phyloP scores from a whole-genome alignment of 2,888 invertebrate species.

The Zygaena filipendulae region DNA sequence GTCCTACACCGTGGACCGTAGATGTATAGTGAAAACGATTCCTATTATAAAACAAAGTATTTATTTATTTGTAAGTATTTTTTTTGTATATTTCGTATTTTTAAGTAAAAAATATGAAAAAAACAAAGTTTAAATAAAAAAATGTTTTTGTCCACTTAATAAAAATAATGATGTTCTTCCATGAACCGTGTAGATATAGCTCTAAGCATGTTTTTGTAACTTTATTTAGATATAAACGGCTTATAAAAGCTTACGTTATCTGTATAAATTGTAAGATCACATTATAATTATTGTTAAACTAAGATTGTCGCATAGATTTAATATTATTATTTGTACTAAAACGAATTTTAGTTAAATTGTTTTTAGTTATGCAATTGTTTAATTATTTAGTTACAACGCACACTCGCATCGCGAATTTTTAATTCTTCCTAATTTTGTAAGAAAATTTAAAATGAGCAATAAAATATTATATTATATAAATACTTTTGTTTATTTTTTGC shows the following conservation, averaged over 20 bases:
- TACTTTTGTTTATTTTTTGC: slow-evolving; percentile 20
- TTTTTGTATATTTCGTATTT: slow-evolving; percentile 56
- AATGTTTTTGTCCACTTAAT: no score
- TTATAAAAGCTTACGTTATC: slow-evolving; percentile 28
- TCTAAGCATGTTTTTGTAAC: slow-evolving; percentile 35
- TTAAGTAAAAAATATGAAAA: slow-evolving; percentile 31
- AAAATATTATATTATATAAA: slow-evolving; percentile 56
- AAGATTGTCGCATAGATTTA: no score
- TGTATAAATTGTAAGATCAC: slow-evolving; percentile 58
- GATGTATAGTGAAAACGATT: slow-evolving; percentile 34
- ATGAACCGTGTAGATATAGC: slow-evolving; percentile 56
- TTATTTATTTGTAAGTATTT: slow-evolving; percentile 65
- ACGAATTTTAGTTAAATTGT: slow-evolving; percentile 39
- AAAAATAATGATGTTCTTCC: slow-evolving; percentile 57
- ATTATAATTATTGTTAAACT: slow-evolving; percentile 34
- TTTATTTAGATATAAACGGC: slow-evolving; percentile 26
- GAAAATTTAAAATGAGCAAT: slow-evolving; percentile 63
- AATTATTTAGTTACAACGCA: slow-evolving; percentile 32
- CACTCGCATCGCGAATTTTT: slow-evolving; percentile 56
- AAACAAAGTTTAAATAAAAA: slow-evolving; percentile 27
- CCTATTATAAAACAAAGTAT: slow-evolving; percentile 54
- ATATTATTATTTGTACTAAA: slow-evolving; percentile 47
- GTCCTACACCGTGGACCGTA: slow-evolving; percentile 31
- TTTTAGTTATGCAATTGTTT: slow-evolving; percentile 44
- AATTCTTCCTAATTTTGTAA: slow-evolving; percentile 60